Evolutionary conservation across 1,140 invertebrate species (phyloP).

Genomic region (Hypothenemus hampei): DNA sequence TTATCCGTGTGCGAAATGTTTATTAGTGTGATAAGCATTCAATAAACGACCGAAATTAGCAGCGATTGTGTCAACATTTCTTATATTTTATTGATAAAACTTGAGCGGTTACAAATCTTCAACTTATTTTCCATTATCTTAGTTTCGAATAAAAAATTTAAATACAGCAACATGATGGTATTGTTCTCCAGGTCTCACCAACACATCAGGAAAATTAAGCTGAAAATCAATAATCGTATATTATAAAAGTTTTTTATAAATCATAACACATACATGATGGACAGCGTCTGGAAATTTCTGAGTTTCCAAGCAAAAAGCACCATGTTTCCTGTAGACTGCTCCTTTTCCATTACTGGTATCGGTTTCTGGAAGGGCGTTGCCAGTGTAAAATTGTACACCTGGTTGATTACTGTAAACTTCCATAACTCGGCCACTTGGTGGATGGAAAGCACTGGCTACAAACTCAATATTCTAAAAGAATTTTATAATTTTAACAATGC

Average conservation of each 20-base stretch:
- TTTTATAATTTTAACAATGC: not conserved
- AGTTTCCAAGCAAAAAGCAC: constrained; percentile 83
- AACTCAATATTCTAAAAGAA: constrained; percentile 43
- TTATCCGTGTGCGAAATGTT: too few species aligned
- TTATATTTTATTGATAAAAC: too few species aligned
- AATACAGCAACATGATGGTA: constrained; percentile 49
- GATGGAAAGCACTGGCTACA: constrained; percentile 57
- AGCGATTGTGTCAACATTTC: too few species aligned
- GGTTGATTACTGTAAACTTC: constrained; percentile 81
- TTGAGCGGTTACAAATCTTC: too few species aligned
- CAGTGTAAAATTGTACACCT: constrained; percentile 87
- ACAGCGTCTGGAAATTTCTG: constrained; percentile 90
- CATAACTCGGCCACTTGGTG: constrained; percentile 62
- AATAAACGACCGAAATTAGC: too few species aligned
- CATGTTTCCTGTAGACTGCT: constrained; percentile 67
- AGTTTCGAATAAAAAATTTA: constrained; percentile 26
- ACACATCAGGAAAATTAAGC: constrained; percentile 66
- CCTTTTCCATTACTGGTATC: constrained; percentile 51
- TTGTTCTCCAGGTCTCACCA: constrained; percentile 66
- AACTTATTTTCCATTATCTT: too few species aligned
- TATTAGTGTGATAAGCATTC: too few species aligned
- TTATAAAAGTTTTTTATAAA: not conserved
- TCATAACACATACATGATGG: constrained; percentile 55
- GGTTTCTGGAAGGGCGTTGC: constrained; percentile 64
- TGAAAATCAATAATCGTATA: constrained; percentile 39